phyloP scores from a whole-genome alignment of 2,888 invertebrate species.

The Himalopsyche tibetana region DNA sequence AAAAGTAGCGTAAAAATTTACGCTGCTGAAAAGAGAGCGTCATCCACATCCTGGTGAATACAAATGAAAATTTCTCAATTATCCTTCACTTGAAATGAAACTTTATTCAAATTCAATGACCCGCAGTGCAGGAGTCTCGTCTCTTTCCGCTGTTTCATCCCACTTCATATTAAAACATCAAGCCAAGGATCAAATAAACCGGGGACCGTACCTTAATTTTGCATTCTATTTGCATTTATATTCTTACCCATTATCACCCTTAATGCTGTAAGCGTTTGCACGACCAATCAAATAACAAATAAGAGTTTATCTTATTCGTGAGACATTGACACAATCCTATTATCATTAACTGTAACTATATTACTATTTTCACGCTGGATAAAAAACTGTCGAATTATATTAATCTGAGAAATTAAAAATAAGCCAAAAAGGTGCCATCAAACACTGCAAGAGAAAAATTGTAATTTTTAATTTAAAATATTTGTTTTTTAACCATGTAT shows the following conservation, averaged over 20 bases:
- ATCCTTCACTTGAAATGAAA: constrained; percentile 48
- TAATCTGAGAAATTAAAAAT: too few relatives aligned
- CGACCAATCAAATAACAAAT: background rate
- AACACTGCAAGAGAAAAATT: too few relatives aligned
- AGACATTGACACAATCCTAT: too few relatives aligned
- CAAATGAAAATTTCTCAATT: constrained; percentile 48
- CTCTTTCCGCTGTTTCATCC: background rate
- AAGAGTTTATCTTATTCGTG: too few relatives aligned
- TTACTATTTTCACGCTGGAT: too few relatives aligned
- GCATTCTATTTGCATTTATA: constrained; percentile 46
- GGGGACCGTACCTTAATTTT: constrained; percentile 16
- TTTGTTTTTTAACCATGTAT: too few relatives aligned
- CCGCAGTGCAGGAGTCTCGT: constrained; percentile 50
- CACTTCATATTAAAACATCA: constrained; percentile 22
- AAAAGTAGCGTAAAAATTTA: background rate
- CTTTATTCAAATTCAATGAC: constrained; percentile 55
- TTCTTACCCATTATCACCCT: constrained; percentile 42
- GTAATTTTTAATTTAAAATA: too few relatives aligned
- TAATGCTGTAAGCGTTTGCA: background rate
- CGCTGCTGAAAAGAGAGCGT: background rate
- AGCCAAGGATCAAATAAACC: constrained; percentile 50
- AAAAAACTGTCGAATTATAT: too few relatives aligned
- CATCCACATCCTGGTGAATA: constrained; percentile 15
- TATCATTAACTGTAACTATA: too few relatives aligned
- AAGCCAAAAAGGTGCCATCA: too few relatives aligned